These are phyloP conservation scores for Parambassis ranga DNA, from an alignment of 2,797 vertebrate species.

Conservation along the genomic window DNA sequence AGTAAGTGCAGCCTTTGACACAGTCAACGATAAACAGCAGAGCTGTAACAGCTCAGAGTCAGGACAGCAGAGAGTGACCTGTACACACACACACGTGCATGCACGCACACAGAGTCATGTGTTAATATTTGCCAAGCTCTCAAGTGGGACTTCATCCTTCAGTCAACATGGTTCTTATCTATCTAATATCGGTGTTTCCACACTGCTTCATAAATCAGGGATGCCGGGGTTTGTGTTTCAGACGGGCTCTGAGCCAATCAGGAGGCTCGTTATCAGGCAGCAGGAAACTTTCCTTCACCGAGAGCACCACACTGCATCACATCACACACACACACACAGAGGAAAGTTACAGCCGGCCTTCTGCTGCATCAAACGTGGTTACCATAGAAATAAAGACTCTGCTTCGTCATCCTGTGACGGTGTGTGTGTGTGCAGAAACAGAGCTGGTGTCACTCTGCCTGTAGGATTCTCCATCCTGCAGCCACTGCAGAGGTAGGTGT, in stretches of 20 bases:
- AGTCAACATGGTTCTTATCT: too few relatives aligned
- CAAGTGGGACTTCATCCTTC: too few relatives aligned
- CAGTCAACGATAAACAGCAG: too few relatives aligned
- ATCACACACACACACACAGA: constrained; percentile 1
- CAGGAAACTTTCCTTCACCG: constrained; percentile 8
- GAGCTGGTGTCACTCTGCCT: too few relatives aligned
- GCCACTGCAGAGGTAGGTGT: not conserved
- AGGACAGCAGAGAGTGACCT: too few relatives aligned
- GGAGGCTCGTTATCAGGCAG: constrained; percentile 19
- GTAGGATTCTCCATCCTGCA: not conserved
- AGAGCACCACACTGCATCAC: constrained; percentile 34
- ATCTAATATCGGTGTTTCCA: too few relatives aligned
- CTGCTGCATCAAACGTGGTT: constrained; percentile 8
- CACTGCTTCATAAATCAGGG: too few relatives aligned
- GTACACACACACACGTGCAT: too few relatives aligned
- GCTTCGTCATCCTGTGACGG: constrained; percentile 30
- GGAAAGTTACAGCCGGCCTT: not conserved
- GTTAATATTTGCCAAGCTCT: too few relatives aligned
- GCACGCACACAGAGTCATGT: too few relatives aligned
- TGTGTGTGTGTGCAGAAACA: not conserved
- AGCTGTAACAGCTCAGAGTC: too few relatives aligned
- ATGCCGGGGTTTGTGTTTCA: not conserved
- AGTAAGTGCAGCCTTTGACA: too few relatives aligned
- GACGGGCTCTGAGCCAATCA: not conserved
- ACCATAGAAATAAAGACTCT: constrained; percentile 50